A percentile compares a stretch with the other conserved stretches of the same genome.
Conservation (phyloP, 2,797 vertebrate genomes). For the Selene dorsalis region DNA sequence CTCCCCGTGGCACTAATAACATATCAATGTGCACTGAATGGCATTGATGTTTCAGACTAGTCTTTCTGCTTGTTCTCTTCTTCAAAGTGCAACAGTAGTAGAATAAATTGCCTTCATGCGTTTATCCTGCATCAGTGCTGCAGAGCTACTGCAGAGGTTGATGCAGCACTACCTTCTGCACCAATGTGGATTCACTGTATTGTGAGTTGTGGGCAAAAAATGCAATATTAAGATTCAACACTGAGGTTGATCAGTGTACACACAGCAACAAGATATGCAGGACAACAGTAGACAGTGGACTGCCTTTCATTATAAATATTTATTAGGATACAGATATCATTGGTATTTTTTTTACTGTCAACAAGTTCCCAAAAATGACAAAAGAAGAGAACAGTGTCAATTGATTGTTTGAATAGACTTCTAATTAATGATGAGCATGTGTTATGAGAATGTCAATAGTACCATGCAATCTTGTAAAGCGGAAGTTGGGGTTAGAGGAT, state of each 20-base stretch:
- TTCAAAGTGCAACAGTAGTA: conserved; percentile 11
- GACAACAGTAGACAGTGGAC: not conserved
- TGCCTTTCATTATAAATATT: not conserved
- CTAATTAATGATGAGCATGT: not conserved
- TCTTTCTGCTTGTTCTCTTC: conserved; percentile 18
- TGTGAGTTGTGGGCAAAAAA: conserved; percentile 14
- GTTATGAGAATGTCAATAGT: not conserved
- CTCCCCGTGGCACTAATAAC: conserved; percentile 12
- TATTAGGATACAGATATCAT: not conserved
- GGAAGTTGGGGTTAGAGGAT: not conserved
- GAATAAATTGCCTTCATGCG: conserved; percentile 20
- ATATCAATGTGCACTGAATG: conserved; percentile 27
- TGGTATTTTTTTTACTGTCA: not conserved
- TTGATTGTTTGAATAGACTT: not conserved
- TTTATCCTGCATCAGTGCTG: conserved; percentile 48
- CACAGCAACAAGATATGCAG: conserved; percentile 17
- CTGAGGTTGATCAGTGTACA: conserved; percentile 23
- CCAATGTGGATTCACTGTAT: conserved; percentile 17
- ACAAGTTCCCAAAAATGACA: conserved; percentile 34
- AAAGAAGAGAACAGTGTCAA: not conserved
- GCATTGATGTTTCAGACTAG: conserved; percentile 26
- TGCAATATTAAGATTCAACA: conserved; percentile 20
- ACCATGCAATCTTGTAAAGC: not conserved
- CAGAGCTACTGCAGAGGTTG: conserved; percentile 65
- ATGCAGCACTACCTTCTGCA: conserved; percentile 44